Evolutionary conservation across 2,888 invertebrate species (phyloP).

Genomic region (Drosophila barbarae): DNA sequence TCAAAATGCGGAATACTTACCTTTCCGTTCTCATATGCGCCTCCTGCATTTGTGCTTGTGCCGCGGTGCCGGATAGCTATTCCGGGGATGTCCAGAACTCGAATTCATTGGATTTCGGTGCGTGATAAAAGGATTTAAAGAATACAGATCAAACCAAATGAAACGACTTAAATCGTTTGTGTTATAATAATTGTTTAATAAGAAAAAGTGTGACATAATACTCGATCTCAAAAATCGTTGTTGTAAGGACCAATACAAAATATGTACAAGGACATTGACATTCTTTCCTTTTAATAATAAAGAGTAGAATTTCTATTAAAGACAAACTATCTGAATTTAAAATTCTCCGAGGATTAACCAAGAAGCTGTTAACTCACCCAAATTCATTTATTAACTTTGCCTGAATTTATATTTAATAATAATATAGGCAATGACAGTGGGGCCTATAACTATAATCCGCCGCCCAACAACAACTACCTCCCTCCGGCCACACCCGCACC

Average conservation of each 20-base stretch:
- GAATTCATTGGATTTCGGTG: slow-evolving; percentile 64
- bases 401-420: slow-evolving; percentile 6
- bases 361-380: too few species aligned
- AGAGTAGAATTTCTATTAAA: neutral
- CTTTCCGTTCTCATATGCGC: slow-evolving; percentile 31
- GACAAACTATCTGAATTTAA: neutral
- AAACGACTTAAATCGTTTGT: too few species aligned
- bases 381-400: neutral
- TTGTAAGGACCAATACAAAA: too few species aligned
- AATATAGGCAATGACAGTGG: slow-evolving; percentile 41
- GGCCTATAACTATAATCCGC: slow-evolving; percentile 49
- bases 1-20: slow-evolving; percentile 31
- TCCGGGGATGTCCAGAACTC: slow-evolving; percentile 70
- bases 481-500: slow-evolving; percentile 48
- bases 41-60: slow-evolving; percentile 23
- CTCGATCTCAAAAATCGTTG: neutral
- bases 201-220: neutral
- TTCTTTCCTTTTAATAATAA: neutral
- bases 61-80: slow-evolving; percentile 24
- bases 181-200: neutral
- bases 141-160: neutral
- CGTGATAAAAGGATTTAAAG: slow-evolving; percentile 30
- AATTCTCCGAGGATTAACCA: neutral
- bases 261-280: neutral
- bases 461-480: slow-evolving; percentile 52